Conservation (phyloP, 2,113 vertebrate species). For the Xenotilapia longispinis region DNA sequence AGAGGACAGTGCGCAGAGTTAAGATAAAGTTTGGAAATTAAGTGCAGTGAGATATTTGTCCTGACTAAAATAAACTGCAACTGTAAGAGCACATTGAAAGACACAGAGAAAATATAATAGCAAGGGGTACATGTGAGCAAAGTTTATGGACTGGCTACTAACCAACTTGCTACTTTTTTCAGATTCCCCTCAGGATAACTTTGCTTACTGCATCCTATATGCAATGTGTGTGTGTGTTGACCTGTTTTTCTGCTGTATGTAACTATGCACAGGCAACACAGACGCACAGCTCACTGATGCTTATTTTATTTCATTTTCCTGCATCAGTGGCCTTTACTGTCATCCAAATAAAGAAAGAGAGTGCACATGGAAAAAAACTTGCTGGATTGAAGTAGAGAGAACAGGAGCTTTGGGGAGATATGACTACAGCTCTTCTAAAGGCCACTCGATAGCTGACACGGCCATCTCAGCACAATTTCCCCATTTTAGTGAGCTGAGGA, state of each 20-base stretch:
- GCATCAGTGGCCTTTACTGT: constrained; percentile 45
- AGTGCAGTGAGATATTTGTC: neutral
- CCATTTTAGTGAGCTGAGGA: constrained; percentile 1
- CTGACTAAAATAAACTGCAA: neutral
- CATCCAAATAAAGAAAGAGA: constrained; percentile 28
- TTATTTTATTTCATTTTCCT: constrained; percentile 32
- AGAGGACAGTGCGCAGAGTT: fast-evolving
- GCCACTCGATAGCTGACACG: neutral
- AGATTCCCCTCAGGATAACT: neutral
- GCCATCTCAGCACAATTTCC: constrained; percentile 29
- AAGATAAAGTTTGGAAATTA: neutral
- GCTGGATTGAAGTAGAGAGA: neutral
- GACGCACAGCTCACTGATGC: constrained; percentile 14
- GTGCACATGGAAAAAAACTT: neutral
- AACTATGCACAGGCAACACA: neutral
- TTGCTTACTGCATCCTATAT: neutral
- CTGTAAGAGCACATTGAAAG: neutral
- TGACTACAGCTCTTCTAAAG: neutral
- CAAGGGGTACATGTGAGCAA: neutral
- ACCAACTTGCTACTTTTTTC: neutral
- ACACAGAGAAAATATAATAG: neutral
- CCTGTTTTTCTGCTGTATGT: neutral
- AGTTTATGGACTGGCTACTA: neutral
- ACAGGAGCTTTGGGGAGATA: neutral
- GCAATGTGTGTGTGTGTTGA: neutral